Base-by-base conservation (phyloP, 2,888 invertebrate genomes). In the Tetragonula carbonaria region DNA sequence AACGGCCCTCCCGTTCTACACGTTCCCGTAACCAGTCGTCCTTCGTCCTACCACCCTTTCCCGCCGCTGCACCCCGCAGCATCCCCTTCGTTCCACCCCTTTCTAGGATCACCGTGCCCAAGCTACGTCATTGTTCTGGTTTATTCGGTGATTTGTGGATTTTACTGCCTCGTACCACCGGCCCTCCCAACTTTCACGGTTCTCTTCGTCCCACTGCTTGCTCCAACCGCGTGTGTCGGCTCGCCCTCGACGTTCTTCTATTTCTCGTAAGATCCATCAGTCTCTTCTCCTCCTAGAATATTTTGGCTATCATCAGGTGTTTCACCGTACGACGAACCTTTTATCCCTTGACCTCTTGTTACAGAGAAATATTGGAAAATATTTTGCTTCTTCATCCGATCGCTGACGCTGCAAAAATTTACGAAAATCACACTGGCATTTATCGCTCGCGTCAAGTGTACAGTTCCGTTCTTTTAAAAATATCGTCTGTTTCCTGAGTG, bases 91-190 rank as follows among this genome's bases (percentile, higher is more conserved):
- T 74, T 63, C 79, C 71, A 73, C 62, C 84, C 84, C 84, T 80
- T 85, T 82, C 78, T 82, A 82, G 87, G 76, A 81, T 81, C 87
- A 78, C 88, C 88, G 83, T 88, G 86, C 88, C 90, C 91, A 84
- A 90, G 88, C 89, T 91, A 90, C 93, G 92, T 93, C 94, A 94
- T 94, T 94, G 94, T 94, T 94, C 93, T 93, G 92, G 92, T 94
- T 93, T 94, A 94, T 94, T 93, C 93, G 93, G 93, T 94, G 94
- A 94, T 94, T 94, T 94, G 94, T 94, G 93, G 93, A 94, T 93
- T 93, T 93, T 93, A 93, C 92, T 91, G 87, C 88, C 90, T 85
- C 84, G 89, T 83, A 83, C 83, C 79, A 45, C 78, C 73, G 82
- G 21, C 51, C 33, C 23, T 5, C 57, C 84, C 50, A 23, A 63